phyloP scores from a whole-genome alignment of 2,797 vertebrate genomes.

The Lagorchestes hirsutus region DNA sequence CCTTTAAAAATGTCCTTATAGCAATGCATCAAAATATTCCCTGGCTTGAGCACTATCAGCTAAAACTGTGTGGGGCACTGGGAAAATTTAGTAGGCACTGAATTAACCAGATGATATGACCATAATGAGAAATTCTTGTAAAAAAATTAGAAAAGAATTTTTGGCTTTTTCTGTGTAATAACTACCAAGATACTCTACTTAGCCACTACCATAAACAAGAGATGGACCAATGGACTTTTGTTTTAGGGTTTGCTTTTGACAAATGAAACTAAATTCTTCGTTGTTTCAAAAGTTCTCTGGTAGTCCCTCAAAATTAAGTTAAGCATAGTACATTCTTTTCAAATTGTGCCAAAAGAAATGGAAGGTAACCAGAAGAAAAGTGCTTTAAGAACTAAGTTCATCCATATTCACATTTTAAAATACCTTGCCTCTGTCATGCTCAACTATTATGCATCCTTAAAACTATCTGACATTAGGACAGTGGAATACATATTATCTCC shows the following conservation, averaged over 20 bases:
- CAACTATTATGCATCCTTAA: constrained; percentile 50
- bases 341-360: constrained; percentile 48
- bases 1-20: constrained; percentile 38
- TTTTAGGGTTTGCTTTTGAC: constrained; percentile 61
- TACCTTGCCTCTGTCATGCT: not conserved
- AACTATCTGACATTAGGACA: constrained; percentile 43
- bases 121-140: constrained; percentile 52
- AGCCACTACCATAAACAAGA: constrained; percentile 62
- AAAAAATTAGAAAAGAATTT: constrained; percentile 63
- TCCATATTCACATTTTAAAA: constrained; percentile 31
- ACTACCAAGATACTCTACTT: constrained; percentile 59
- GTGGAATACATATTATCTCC: constrained; percentile 19
- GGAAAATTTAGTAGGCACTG: constrained; percentile 78
- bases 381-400: constrained; percentile 44
- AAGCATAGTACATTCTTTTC: constrained; percentile 58
- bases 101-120: constrained; percentile 67
- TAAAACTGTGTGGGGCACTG: constrained; percentile 25
- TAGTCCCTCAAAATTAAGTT: constrained; percentile 31
- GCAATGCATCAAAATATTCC: not conserved
- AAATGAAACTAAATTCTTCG: not conserved
- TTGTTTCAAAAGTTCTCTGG: constrained; percentile 50
- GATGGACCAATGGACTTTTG: constrained; percentile 42
- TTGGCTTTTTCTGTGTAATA: constrained; percentile 64
- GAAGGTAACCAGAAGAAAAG: constrained; percentile 58
- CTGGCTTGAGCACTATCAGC: constrained; percentile 29